phyloP scores from a whole-genome alignment of 2,113 vertebrate species.

The Laticauda colubrina region DNA sequence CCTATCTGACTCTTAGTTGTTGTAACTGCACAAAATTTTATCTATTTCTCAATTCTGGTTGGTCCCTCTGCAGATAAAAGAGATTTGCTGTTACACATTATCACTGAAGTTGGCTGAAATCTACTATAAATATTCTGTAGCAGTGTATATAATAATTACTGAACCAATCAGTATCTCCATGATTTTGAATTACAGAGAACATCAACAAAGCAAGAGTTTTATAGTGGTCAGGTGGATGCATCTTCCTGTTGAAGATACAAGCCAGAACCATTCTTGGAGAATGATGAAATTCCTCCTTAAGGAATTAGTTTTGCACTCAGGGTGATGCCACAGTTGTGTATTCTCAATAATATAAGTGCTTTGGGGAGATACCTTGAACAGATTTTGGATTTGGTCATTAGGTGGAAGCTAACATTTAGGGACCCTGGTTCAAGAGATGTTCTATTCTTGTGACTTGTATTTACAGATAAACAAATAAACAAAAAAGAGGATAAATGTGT shows the following conservation, averaged over 20 bases:
- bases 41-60: not conserved
- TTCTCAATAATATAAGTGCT: not conserved
- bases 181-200: not conserved
- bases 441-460: not conserved
- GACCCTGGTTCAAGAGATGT: not conserved
- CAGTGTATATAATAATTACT: not conserved
- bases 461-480: not conserved
- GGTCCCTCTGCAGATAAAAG: not conserved
- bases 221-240: not conserved
- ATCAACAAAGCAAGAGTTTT: not conserved
- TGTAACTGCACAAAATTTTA: not conserved
- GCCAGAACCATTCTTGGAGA: not conserved
- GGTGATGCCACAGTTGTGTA: not conserved
- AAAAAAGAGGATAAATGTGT: slow-evolving; percentile 14
- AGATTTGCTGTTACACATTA: not conserved
- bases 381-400: not conserved
- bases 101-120: not conserved
- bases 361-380: not conserved
- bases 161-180: not conserved
- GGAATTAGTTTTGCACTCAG: not conserved
- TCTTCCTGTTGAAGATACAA: not conserved
- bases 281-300: not conserved
- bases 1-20: not conserved
- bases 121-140: not conserved
- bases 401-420: not conserved